Percentiles rank a stretch among this genome's conserved stretches.
These are phyloP conservation scores for Brenthis ino DNA, from an alignment of 2,888 invertebrate species.

Conservation along the genomic window DNA sequence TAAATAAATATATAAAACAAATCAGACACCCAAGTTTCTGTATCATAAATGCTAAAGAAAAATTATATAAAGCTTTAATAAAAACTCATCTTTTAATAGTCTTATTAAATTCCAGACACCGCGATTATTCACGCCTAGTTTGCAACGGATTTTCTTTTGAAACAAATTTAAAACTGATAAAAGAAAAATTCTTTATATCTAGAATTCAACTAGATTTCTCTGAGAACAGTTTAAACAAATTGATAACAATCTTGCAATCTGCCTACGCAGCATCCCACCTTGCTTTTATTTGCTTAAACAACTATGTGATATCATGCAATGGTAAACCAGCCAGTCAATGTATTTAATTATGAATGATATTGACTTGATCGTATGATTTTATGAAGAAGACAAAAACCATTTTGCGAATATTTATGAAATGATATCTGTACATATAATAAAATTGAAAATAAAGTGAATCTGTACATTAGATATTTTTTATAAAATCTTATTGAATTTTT, in stretches of 20 bases:
- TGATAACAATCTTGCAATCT: conserved; percentile 37
- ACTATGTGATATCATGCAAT: conserved; percentile 37
- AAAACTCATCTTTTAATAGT: conserved; percentile 17
- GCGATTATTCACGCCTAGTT: conserved; percentile 31
- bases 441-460: too few relatives aligned
- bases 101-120: conserved; percentile 25
- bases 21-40: neutral
- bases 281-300: conserved; percentile 35
- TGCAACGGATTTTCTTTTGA: conserved; percentile 27
- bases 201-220: conserved; percentile 31
- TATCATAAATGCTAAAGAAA: conserved; percentile 10
- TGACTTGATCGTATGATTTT: too few relatives aligned
- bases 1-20: neutral
- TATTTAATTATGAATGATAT: too few relatives aligned
- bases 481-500: too few relatives aligned
- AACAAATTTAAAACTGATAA: conserved; percentile 33
- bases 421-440: too few relatives aligned
- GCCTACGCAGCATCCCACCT: conserved; percentile 36
- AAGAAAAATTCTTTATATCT: conserved; percentile 27
- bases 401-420: too few relatives aligned
- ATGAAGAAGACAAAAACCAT: too few relatives aligned
- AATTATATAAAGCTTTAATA: conserved; percentile 18
- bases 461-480: too few relatives aligned
- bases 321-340: conserved; percentile 22
- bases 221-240: conserved; percentile 26